Evolutionary conservation across 2,888 invertebrate species (phyloP).

Genomic region (Apantesis nais): DNA sequence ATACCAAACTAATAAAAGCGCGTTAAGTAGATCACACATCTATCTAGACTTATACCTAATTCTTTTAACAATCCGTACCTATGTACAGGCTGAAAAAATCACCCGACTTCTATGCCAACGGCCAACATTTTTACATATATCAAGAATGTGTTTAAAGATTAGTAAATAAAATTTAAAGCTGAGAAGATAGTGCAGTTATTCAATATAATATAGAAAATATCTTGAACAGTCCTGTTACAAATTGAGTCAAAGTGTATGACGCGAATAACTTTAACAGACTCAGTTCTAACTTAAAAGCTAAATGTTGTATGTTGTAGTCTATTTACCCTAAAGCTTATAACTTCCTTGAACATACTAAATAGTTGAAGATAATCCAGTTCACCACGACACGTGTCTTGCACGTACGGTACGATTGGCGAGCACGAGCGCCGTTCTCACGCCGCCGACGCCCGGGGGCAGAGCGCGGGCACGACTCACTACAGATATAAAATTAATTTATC

Average conservation of each 20-base stretch:
- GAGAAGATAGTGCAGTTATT: not conserved
- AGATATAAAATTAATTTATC: conserved; percentile 85
- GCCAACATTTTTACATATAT: too few relatives aligned
- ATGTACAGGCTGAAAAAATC: too few relatives aligned
- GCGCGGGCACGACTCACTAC: conserved; percentile 76
- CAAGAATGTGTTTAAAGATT: not conserved
- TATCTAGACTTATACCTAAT: too few relatives aligned
- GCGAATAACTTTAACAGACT: not conserved
- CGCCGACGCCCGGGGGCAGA: conserved; percentile 78
- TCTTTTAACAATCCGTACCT: too few relatives aligned
- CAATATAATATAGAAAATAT: not conserved
- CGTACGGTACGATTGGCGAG: conserved; percentile 52
- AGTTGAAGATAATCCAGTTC: conserved; percentile 42
- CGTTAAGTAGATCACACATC: too few relatives aligned
- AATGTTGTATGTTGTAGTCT: not conserved
- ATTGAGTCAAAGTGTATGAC: not conserved
- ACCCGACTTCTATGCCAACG: too few relatives aligned
- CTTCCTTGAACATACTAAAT: conserved; percentile 18
- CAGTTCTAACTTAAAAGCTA: not conserved
- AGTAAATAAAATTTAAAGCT: not conserved
- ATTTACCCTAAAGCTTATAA: conserved; percentile 4
- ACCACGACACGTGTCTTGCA: conserved; percentile 51
- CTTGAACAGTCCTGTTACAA: not conserved
- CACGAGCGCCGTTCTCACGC: conserved; percentile 76
- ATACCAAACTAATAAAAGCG: too few relatives aligned